Base-by-base conservation (phyloP, 1,140 invertebrate species). In the Dreissena rostriformis region DNA sequence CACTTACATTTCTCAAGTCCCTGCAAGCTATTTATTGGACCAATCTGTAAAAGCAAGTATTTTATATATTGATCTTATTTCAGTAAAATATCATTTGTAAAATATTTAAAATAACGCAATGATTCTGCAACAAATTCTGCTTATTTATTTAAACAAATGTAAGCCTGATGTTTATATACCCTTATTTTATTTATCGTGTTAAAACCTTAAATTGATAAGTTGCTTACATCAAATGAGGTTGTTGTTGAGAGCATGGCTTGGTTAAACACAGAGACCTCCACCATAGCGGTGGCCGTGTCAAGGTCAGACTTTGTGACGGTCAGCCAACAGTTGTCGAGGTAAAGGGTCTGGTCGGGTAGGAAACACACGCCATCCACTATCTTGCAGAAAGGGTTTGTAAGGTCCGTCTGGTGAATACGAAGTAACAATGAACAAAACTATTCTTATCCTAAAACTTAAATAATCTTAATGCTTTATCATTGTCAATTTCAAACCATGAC, bases 241-340 rank as follows among this genome's bases (percentile, higher is more conserved):
- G 66, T 70, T 53, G 52, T 22, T 17, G 49, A 55, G 12, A 80
- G 15, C 77, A 80, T 15, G 1, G 77, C 77, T 15, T 80, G 77
- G 26, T 80, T 80, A 28, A 70, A 80, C 1, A 53, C 53, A 14
- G 66, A 55, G 12, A 80, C 52, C 0, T 80, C 57, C 11, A 80
- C 66, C 26, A 22, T 53, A 0, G 24, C 66, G 0, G 66, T 51
- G 22, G 49, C 66, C 39, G 24, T 70, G 5, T 55, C 77, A 8
- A 80, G 67, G 51, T 80, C 65, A 8, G 22, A 24, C 77, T 71
- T 80, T 6, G 26, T 71, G 14, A 80, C 26, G n/a, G 53, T 71
- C 26, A 80, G 67, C 77, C 66, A 71, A 24, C 77, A 80, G 67
- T 80, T 80, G 63, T 80, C 77, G 8, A 71, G 12, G 1, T 71